Evolutionary conservation across 2,113 vertebrate genomes (phyloP).

Genomic region (Azemiops feae): DNA sequence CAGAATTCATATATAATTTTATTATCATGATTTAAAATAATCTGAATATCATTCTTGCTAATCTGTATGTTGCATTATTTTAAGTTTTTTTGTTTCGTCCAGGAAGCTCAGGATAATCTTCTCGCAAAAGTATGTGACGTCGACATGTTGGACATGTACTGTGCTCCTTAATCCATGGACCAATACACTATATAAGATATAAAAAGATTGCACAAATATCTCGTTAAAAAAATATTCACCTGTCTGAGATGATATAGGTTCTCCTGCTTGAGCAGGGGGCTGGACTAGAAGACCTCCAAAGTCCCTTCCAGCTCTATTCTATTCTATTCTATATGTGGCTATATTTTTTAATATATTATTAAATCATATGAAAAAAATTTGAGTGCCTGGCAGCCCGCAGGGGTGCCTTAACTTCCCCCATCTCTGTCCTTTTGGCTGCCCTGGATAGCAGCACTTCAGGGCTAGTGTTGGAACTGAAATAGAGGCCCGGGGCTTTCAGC

Average conservation of each 20-base stretch:
- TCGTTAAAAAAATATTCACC: background rate
- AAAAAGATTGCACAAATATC: background rate
- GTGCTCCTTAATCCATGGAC: conserved; percentile 82
- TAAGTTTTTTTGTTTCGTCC: conserved; percentile 56
- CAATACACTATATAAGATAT: conserved; percentile 79
- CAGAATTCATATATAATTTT: background rate
- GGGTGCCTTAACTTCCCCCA: background rate
- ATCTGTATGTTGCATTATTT: fast-evolving
- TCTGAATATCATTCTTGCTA: fast-evolving
- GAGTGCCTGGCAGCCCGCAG: background rate
- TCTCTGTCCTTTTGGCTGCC: background rate
- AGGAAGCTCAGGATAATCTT: conserved; percentile 77
- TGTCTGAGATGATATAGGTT: too few species aligned
- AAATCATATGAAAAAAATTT: background rate
- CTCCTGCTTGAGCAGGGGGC: too few species aligned
- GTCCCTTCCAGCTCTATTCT: too few species aligned
- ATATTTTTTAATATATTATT: too few species aligned
- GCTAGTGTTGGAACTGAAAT: background rate
- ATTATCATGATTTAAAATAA: fast-evolving
- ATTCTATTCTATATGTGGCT: too few species aligned
- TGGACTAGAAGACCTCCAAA: too few species aligned
- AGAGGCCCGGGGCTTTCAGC: background rate
- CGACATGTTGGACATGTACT: conserved; percentile 88
- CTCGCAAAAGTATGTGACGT: conserved; percentile 62
- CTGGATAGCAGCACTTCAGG: background rate